These are phyloP conservation scores for Probaryconus sp. DNA, from an alignment of 1,140 invertebrate genomes.

Conservation along the genomic window DNA sequence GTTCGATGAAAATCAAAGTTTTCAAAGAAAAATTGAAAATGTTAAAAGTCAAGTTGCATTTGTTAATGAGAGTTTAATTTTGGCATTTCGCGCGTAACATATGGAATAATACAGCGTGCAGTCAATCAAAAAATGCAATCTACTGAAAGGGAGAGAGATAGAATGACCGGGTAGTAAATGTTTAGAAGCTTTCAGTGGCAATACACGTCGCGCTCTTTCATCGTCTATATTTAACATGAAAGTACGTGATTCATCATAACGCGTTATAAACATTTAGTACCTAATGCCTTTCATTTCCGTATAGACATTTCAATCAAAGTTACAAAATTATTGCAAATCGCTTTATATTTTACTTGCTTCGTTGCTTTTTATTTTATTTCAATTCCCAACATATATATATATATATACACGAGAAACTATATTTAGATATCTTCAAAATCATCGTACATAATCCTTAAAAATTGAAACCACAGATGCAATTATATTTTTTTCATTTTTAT, in stretches of 20 bases:
- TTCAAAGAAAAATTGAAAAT: too few species aligned
- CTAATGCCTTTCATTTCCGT: not conserved
- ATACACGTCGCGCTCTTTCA: constrained; percentile 29
- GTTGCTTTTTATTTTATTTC: too few species aligned
- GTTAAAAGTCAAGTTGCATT: too few species aligned
- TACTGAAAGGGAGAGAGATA: constrained; percentile 30
- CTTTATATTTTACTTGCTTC: not conserved
- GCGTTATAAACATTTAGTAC: constrained; percentile 21
- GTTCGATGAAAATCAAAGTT: too few species aligned
- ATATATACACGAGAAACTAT: too few species aligned
- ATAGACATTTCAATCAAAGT: not conserved
- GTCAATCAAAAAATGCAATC: constrained; percentile 52
- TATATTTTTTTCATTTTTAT: too few species aligned
- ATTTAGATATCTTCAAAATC: too few species aligned
- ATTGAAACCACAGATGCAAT: too few species aligned
- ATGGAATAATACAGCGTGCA: constrained; percentile 39
- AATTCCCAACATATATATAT: not conserved
- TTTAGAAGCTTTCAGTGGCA: constrained; percentile 41
- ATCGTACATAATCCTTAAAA: too few species aligned
- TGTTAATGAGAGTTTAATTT: constrained; percentile 44
- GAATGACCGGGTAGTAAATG: constrained; percentile 29
- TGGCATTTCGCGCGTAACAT: constrained; percentile 33
- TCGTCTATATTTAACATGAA: constrained; percentile 43
- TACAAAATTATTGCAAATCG: not conserved
- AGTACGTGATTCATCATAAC: constrained; percentile 27